Conservation (phyloP, 2,888 invertebrate species). For the Nomada lathburiana region DNA sequence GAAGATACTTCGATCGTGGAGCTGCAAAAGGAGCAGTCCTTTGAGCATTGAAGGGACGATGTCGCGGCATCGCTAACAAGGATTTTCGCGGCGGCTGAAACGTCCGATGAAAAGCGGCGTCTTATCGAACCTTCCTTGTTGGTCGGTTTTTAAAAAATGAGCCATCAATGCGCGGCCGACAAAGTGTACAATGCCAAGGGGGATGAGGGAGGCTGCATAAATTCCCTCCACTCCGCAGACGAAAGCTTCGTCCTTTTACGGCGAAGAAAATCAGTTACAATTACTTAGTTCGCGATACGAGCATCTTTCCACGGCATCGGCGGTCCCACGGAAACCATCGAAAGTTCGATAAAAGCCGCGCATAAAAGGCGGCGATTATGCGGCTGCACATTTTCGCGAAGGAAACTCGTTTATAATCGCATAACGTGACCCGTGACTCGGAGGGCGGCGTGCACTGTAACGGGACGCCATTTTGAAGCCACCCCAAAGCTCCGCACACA, state of each 20-base stretch:
- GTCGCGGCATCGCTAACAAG: slow-evolving; percentile 18
- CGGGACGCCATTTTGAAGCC: slow-evolving; percentile 69
- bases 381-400: background rate
- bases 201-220: background rate
- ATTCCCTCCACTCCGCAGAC: background rate
- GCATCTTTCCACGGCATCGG: background rate
- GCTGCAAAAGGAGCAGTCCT: background rate
- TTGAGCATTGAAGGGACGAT: slow-evolving; percentile 32
- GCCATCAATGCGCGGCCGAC: background rate
- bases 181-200: background rate
- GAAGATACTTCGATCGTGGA: slow-evolving; percentile 16
- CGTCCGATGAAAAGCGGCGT: background rate
- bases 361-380: background rate
- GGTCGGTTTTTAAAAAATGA: background rate
- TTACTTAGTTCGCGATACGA: slow-evolving; percentile 1
- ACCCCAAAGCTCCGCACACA: slow-evolving; percentile 54
- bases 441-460: slow-evolving; percentile 12
- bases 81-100: background rate
- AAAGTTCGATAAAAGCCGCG: background rate
- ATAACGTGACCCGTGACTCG: slow-evolving; percentile 4
- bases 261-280: background rate
- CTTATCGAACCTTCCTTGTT: background rate
- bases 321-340: background rate
- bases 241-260: background rate
- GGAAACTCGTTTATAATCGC: background rate